These are phyloP conservation scores for Lasioglossum vierecki DNA, from an alignment of 2,888 invertebrate species.

Conservation along the genomic window DNA sequence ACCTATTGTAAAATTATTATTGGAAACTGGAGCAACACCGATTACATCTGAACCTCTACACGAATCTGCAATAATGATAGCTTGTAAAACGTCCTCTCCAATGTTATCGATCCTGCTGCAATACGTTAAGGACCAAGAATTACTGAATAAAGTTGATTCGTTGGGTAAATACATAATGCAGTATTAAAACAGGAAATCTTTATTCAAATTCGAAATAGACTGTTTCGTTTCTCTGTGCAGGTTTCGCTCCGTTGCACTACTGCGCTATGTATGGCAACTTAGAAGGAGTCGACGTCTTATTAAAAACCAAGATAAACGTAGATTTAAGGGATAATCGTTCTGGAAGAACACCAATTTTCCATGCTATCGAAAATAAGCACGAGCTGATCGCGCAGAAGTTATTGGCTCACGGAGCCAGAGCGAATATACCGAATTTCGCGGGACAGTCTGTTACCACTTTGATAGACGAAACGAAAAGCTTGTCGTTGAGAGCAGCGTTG, in stretches of 20 bases:
- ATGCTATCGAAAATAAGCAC: conserved; percentile 76
- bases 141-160: conserved; percentile 70
- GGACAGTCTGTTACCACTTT: conserved; percentile 76
- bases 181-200: neutral
- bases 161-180: conserved; percentile 65
- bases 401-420: conserved; percentile 70
- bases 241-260: conserved; percentile 79
- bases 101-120: conserved; percentile 68
- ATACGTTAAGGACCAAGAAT: conserved; percentile 46
- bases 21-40: conserved; percentile 77
- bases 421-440: conserved; percentile 73
- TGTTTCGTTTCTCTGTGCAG: conserved; percentile 56
- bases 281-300: conserved; percentile 68
- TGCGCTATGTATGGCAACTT: conserved; percentile 74
- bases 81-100: conserved; percentile 71
- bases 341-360: conserved; percentile 79
- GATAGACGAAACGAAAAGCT: conserved; percentile 70
- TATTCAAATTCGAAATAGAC: neutral
- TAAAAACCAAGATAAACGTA: conserved; percentile 72
- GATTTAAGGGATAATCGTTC: conserved; percentile 78
- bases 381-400: conserved; percentile 65
- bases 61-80: conserved; percentile 77
- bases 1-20: conserved; percentile 72
- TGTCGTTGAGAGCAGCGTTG: conserved; percentile 62
- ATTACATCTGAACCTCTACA: conserved; percentile 61